Evolutionary conservation across 2,888 invertebrate genomes (phyloP), one percentile per base, ranked within the genome.

Genomic region (Rotaria sp.): DNA sequence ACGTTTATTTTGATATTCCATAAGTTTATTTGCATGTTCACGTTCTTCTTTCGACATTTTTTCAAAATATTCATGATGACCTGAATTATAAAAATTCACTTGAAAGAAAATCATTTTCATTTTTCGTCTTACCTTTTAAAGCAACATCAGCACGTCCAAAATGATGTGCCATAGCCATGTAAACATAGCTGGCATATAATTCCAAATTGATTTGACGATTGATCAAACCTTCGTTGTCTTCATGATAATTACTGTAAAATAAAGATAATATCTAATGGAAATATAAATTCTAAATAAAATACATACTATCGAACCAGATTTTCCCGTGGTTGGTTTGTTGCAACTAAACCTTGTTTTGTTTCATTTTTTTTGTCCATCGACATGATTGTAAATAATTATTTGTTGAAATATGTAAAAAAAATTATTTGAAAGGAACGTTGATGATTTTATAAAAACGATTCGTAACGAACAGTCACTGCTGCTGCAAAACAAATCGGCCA

Each of bases 141-240:
- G 95, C 95, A 3, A 96, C 93, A 90, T 96, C 95, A 89, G 94
- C 94, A 87, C 95, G 93, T 89, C 95, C 94, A 90, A 95, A 96
- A 91, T 95, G 94, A 91, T 93, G 94, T 21, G 94, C 93, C 94
- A 87, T 85, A 67, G 87, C 85, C 15, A 57, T 85, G 52, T 87
- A 87, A 15, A 75, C 87, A 85, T 87, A 87, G 45, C 84, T 84
- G 5, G 87, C 87, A 35, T 85, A 80, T 26, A 87, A 52, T 41
- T 87, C 87, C 26, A 85, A 80, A 41, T 87, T 87, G 30, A 87
- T 87, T 15, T 87, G 87, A 30, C 84, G 84, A 67, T 87, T 87
- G 15, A 87, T 50, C 35, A 41, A 80, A 48, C 75, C 85, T 50
- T 86, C 86, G n/a, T 48, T 80, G 24, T 86, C 86, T 85, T 86